Evolutionary conservation across 2,113 vertebrate genomes (phyloP), one percentile per base, ranked within the genome.

Genomic region (Psammodynastes pulverulentus): DNA sequence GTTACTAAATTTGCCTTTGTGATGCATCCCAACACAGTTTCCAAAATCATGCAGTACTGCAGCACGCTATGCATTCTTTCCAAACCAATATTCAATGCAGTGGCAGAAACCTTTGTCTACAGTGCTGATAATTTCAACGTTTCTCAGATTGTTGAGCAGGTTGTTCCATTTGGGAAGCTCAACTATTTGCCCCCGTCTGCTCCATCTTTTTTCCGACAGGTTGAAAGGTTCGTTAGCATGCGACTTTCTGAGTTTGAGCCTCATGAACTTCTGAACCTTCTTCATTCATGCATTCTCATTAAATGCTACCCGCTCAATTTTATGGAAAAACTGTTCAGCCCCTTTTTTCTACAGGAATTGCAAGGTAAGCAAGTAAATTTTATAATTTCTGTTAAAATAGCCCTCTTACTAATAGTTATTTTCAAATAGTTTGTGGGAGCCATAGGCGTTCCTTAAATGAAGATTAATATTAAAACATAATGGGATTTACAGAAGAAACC

Each of bases 281-380:
- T 99, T 39, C 98, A 99, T 90, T 97, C 98, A 0, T 99, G 98
- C 96, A 98, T 94, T 1, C 98, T 99, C 62, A 95, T 99, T 86
- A 97, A 98, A 93, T 95, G 97, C 49, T 99, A 98, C n/a, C 99
- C 99, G 0, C 96, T 99, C 39, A 99, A 99, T 92, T 99, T 98
- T 87, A 96, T 99, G 91, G 97, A 98, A 86, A 99, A 98, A 96
- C 96, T 99, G 86, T 99, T 99, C 96, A 98, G 96, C 93, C 98
- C 97, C 0, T 98, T 97, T 96, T 99, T 99, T 96, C 98, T 99
- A 48, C 98, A 98, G 43, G 97, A 97, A 67, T 96, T 99, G 46
- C 98, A 98, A 98, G 98, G 99, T 99, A 96, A 95, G 94, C 86
- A 10, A 9, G 10, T 46, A 54, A 15, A 84, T 86, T 92, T 43